Percentiles rank a stretch among this genome's conserved stretches.
These are phyloP conservation scores for Centropyge bicolor DNA, from an alignment of 2,797 vertebrate genomes.

Conservation along the genomic window DNA sequence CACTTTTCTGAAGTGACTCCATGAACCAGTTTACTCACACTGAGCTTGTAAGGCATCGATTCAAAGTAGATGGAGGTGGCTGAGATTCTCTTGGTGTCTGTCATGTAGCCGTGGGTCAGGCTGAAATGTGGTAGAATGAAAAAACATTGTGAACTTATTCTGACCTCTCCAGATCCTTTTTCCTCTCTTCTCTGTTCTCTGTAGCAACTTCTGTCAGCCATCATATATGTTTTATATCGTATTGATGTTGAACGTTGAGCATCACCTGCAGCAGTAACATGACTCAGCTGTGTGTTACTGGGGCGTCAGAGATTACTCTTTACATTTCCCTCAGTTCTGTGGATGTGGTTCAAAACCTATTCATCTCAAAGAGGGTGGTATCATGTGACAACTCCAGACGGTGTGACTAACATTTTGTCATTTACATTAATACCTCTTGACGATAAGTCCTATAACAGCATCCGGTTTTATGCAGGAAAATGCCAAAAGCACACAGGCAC, in stretches of 20 bases:
- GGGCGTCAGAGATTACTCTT: conserved; percentile 7
- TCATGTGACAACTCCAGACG: conserved; percentile 26
- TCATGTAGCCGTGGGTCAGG: conserved; percentile 95
- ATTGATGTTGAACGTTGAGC: neutral
- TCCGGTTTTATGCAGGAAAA: conserved; percentile 22
- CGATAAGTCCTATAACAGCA: conserved; percentile 18
- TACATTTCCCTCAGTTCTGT: conserved; percentile 8
- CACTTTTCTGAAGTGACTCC: neutral
- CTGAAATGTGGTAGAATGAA: conserved; percentile 69
- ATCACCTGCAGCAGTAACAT: neutral
- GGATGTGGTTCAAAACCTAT: conserved; percentile 16
- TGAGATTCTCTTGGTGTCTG: conserved; percentile 90
- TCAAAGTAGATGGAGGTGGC: conserved; percentile 97
- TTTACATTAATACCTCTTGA: conserved; percentile 35
- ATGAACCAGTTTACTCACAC: conserved; percentile 84
- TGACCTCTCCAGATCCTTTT: neutral
- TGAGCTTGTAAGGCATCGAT: conserved; percentile 95
- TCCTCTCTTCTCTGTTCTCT: neutral
- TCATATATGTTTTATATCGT: neutral
- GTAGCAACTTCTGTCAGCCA: neutral
- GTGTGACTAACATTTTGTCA: conserved; percentile 39
- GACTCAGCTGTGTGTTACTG: neutral
- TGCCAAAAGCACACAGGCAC: neutral
- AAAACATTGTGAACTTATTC: neutral
- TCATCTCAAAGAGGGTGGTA: conserved; percentile 12